Base-by-base conservation (phyloP, 2,888 invertebrate species). In the Cheilosia grossa region DNA sequence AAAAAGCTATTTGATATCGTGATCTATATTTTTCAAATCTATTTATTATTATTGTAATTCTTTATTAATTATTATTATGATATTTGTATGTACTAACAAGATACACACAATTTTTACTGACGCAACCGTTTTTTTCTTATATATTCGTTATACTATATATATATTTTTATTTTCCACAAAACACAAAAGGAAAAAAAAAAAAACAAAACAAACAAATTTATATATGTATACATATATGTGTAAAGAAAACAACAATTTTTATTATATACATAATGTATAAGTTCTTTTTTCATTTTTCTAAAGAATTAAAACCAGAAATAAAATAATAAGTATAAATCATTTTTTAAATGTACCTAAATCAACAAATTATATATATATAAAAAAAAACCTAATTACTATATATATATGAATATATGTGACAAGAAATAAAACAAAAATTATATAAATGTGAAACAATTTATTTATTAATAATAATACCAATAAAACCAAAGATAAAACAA, bases 311-410 rank as follows among this genome's bases (percentile, higher is more conserved):
- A 61, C 49, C 79, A 82, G 72, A 70, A 74, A 77, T 54, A 78
- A 74, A 70, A 56, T 66, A 77, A 78, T 73, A 75, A 80, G 66
- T 81, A 85, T 51, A 24, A 47, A 77, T 81, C 72, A 81, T 81
- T 85, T 81, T 85, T 85, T 85, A 85, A 85, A 85, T 37, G 85
- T 85, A 85, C 85, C 85, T 85, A 67, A 85, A 85, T 72, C 80
- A 81, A 81, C 74, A 78, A 72, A 78, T 66, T 61, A 78, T 61
- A 82, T 77, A 72, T 64, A 73, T 56, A 69, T n/a, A 59, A 54
- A 49, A 30, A 74, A 69, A 44, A 44, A 44, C n/a, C 9, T 44
- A 17, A 69, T 44, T 47, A 74, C 53, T 66, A 77, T 56, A 75
- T 67, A 85, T 27, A 30, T 30, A 30, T 30, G 7, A 33, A 79